These are phyloP conservation scores for Asteroscopus sphinx DNA, from an alignment of 2,888 invertebrate genomes.

Conservation along the genomic window DNA sequence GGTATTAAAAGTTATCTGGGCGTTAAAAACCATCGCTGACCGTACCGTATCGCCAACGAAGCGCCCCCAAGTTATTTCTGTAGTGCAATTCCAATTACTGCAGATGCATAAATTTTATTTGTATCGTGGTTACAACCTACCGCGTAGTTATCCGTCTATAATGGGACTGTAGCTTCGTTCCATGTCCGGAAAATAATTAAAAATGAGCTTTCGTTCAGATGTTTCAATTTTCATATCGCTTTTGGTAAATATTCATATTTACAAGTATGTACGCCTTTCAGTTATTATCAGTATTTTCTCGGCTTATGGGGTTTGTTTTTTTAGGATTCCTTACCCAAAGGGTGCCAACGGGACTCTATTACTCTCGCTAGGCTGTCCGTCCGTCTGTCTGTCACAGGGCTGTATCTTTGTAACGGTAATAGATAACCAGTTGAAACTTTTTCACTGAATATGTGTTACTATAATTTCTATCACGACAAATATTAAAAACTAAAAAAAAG, in stretches of 20 bases:
- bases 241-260: neutral
- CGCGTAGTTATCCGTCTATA: conserved; percentile 44
- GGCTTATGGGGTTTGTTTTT: neutral
- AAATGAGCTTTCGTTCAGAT: conserved; percentile 20
- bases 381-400: too few relatives aligned
- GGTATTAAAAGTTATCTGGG: conserved; percentile 37
- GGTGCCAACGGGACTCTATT: too few relatives aligned
- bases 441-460: too few relatives aligned
- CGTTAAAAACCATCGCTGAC: conserved; percentile 41
- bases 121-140: conserved; percentile 45
- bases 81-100: conserved; percentile 59
- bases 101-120: conserved; percentile 60
- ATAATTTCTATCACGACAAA: too few relatives aligned
- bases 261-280: neutral
- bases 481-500: too few relatives aligned
- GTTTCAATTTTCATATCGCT: neutral
- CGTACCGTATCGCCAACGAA: conserved; percentile 33
- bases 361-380: too few relatives aligned
- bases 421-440: too few relatives aligned
- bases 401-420: too few relatives aligned
- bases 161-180: conserved; percentile 38
- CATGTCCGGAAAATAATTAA: conserved; percentile 45
- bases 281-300: neutral
- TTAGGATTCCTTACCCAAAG: conserved; percentile 14
- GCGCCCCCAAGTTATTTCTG: conserved; percentile 50